Percentiles rank a stretch among this genome's conserved stretches.
phyloP scores from a whole-genome alignment of 2,888 invertebrate genomes.

The Luperina nickerlii region DNA sequence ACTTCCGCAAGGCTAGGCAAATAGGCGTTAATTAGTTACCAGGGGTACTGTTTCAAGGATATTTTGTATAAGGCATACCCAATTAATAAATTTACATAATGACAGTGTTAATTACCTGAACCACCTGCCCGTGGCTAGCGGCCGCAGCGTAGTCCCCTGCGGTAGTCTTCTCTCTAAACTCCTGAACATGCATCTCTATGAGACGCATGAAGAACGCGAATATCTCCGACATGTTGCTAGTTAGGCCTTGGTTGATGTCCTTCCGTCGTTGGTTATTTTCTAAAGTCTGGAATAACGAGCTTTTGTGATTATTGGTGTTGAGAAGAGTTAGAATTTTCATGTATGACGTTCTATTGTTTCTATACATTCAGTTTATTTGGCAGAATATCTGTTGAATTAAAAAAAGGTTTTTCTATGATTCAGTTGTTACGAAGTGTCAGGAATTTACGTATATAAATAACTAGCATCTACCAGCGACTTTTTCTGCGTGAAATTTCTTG shows the following conservation, averaged over 20 bases:
- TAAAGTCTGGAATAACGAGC: constrained; percentile 92
- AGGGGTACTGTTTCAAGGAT: neutral
- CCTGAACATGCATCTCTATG: constrained; percentile 94
- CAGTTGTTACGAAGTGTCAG: too few species aligned
- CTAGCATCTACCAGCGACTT: neutral
- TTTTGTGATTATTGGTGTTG: neutral
- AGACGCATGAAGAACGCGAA: constrained; percentile 96
- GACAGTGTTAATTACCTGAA: constrained; percentile 89
- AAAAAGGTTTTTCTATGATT: too few species aligned
- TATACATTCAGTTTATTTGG: neutral
- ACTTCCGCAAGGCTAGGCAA: too few species aligned
- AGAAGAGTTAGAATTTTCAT: neutral
- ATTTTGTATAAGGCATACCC: neutral
- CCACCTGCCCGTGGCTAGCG: constrained; percentile 94
- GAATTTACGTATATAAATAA: neutral
- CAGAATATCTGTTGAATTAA: too few species aligned
- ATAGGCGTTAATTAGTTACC: too few species aligned
- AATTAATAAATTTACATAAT: neutral
- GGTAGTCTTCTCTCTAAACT: constrained; percentile 92
- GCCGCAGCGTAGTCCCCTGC: constrained; percentile 92
- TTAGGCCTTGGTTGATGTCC: constrained; percentile 97
- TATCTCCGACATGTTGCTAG: constrained; percentile 96
- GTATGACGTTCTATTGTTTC: neutral
- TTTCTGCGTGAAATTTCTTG: neutral
- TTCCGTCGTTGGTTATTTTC: constrained; percentile 97